Evolutionary conservation across 2,888 invertebrate species (phyloP).

Genomic region (Byasa hedistus): DNA sequence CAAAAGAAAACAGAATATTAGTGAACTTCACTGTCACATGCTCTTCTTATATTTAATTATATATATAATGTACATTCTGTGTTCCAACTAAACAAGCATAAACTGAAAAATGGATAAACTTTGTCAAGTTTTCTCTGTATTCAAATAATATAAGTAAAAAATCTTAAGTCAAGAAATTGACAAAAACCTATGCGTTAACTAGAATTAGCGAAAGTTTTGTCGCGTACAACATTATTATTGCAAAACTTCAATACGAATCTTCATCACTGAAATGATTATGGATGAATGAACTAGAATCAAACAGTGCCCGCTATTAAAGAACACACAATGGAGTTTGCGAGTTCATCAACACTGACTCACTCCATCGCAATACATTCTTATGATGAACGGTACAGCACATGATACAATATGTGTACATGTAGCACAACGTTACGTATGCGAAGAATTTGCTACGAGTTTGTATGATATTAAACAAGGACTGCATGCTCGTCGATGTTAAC

Average conservation of each 20-base stretch:
- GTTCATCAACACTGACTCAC: constrained; percentile 16
- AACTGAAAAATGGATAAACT: not conserved
- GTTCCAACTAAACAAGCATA: not conserved
- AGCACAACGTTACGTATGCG: constrained; percentile 1
- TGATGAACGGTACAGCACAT: not conserved
- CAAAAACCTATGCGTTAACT: not conserved
- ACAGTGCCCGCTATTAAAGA: constrained; percentile 13
- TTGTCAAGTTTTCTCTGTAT: not conserved
- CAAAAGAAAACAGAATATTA: too few species aligned
- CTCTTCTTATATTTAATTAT: too few species aligned
- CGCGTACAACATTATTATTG: not conserved
- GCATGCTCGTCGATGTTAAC: constrained; percentile 1
- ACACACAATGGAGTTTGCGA: constrained; percentile 4
- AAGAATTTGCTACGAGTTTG: not conserved
- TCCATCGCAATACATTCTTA: constrained; percentile 4
- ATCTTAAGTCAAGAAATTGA: too few species aligned
- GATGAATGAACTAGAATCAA: constrained; percentile 4
- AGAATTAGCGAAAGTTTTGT: not conserved
- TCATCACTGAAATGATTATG: not conserved
- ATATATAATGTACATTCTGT: too few species aligned
- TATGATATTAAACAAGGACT: constrained; percentile 10
- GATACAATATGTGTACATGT: not conserved
- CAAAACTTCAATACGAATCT: constrained; percentile 4
- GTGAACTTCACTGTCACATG: too few species aligned
- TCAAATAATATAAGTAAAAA: too few species aligned